Percentiles rank a stretch among this genome's conserved stretches.
Conservation (phyloP, 37 sponge, comb jelly and placozoan species). For the Crambe crambe region DNA sequence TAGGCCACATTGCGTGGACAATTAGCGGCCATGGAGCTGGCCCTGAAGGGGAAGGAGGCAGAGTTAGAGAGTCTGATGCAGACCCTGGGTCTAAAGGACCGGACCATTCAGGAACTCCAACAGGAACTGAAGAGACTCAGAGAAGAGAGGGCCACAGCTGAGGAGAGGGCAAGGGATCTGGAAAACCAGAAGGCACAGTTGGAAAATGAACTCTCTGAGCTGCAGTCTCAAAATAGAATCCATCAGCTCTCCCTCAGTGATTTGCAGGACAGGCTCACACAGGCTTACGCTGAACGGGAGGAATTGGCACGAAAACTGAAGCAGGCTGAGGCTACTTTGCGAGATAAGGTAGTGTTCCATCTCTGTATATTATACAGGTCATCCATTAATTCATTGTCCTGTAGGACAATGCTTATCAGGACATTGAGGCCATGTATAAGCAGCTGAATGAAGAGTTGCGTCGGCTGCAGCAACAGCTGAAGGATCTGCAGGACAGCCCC, state of each 20-base stretch:
- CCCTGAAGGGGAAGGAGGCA: conserved; percentile 45
- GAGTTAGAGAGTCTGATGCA: conserved; percentile 52
- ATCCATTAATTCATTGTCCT: neutral
- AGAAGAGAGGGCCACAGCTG: conserved; percentile 20
- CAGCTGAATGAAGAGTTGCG: conserved; percentile 13
- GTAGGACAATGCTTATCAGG: conserved; percentile 21
- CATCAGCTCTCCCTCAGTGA: conserved; percentile 29
- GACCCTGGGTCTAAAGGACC: conserved; percentile 26
- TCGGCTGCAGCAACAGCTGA: conserved; percentile 36
- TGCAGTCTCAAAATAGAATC: conserved; percentile 38
- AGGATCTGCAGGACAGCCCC: neutral
- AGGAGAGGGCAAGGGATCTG: conserved; percentile 19
- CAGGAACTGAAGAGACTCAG: conserved; percentile 33
- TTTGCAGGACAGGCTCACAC: conserved; percentile 34
- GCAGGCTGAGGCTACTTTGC: conserved; percentile 30
- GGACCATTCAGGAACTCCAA: conserved; percentile 34
- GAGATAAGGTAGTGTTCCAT: conserved; percentile 42
- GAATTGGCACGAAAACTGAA: conserved; percentile 45
- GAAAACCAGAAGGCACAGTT: conserved; percentile 12
- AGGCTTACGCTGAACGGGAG: conserved; percentile 43
- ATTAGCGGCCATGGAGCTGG: conserved; percentile 38
- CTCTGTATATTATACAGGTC: neutral
- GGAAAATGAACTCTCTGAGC: conserved; percentile 1
- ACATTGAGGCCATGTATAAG: conserved; percentile 1
- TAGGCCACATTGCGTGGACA: conserved; percentile 42